phyloP scores from a whole-genome alignment of 1,140 invertebrate genomes.

The Cyphomyrmex costatus region DNA sequence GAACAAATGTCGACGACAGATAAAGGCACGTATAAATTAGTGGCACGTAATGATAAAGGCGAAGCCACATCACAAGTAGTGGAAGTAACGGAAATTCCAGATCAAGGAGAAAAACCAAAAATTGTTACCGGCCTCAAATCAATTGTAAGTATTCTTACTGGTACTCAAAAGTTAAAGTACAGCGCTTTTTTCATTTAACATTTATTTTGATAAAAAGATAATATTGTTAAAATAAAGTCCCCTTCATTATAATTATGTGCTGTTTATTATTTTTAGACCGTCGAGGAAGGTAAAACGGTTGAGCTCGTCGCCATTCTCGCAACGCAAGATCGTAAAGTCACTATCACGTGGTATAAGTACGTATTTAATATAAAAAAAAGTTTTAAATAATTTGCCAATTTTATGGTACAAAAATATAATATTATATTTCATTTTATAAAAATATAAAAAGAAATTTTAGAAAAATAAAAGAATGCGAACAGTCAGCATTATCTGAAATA shows the following conservation, averaged over 20 bases:
- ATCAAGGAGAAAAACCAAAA: conserved; percentile 89
- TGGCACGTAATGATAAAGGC: conserved; percentile 97
- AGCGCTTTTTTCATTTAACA: neutral
- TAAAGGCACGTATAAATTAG: conserved; percentile 95
- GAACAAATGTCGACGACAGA: conserved; percentile 92
- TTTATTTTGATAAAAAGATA: neutral
- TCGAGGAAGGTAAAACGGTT: conserved; percentile 92
- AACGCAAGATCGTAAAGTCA: conserved; percentile 91
- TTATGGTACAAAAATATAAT: neutral
- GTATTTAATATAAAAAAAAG: conserved; percentile 60
- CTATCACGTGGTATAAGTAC: conserved; percentile 95
- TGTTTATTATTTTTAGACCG: conserved; percentile 87
- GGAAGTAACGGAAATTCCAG: conserved; percentile 93
- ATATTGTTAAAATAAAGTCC: conserved; percentile 18
- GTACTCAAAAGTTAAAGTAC: neutral
- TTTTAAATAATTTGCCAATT: conserved; percentile 25
- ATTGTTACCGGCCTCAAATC: conserved; percentile 92
- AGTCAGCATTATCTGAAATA: neutral
- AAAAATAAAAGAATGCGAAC: neutral
- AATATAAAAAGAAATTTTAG: conserved; percentile 13
- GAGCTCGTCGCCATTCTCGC: conserved; percentile 92
- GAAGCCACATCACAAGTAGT: conserved; percentile 96
- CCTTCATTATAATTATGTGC: conserved; percentile 22
- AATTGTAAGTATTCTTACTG: conserved; percentile 88
- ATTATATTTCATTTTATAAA: conserved; percentile 1